Evolutionary conservation across 2,113 vertebrate species (phyloP).

Genomic region (Lichenostomus cassidix): DNA sequence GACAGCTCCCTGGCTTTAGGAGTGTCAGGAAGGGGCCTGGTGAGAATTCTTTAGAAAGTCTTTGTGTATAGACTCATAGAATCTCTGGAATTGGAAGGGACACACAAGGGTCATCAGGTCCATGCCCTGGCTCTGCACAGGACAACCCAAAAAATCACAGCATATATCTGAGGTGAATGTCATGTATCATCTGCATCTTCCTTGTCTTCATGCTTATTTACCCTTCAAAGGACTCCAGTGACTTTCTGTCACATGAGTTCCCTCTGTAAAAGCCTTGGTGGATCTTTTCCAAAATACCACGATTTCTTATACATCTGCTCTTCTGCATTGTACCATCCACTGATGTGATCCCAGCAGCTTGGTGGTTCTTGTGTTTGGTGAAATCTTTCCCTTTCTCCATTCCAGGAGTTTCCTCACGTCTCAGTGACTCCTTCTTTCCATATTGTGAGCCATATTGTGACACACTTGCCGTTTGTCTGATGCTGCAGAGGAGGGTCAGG

Average conservation of each 20-base stretch:
- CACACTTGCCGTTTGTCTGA: background rate
- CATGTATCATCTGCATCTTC: background rate
- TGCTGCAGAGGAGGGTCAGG: background rate
- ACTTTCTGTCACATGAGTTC: background rate
- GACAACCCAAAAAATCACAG: background rate
- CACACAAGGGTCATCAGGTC: background rate
- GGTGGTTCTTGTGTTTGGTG: background rate
- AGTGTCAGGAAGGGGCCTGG: background rate
- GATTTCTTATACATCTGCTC: fast-evolving
- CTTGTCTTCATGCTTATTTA: background rate
- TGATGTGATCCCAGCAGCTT: background rate
- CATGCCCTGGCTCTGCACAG: background rate
- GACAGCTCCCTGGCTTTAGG: background rate
- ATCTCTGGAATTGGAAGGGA: background rate
- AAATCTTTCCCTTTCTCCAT: background rate
- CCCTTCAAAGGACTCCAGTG: background rate
- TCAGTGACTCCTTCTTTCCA: background rate
- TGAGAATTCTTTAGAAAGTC: background rate
- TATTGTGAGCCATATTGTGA: background rate
- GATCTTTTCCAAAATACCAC: background rate
- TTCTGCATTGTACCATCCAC: background rate
- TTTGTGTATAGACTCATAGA: background rate
- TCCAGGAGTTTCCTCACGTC: background rate
- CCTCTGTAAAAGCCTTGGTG: background rate
- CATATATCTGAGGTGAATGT: background rate